A percentile compares a stretch with the other conserved stretches of the same genome.
These are phyloP conservation scores for Copidosoma floridanum DNA, from an alignment of 1,140 invertebrate genomes.

Conservation along the genomic window DNA sequence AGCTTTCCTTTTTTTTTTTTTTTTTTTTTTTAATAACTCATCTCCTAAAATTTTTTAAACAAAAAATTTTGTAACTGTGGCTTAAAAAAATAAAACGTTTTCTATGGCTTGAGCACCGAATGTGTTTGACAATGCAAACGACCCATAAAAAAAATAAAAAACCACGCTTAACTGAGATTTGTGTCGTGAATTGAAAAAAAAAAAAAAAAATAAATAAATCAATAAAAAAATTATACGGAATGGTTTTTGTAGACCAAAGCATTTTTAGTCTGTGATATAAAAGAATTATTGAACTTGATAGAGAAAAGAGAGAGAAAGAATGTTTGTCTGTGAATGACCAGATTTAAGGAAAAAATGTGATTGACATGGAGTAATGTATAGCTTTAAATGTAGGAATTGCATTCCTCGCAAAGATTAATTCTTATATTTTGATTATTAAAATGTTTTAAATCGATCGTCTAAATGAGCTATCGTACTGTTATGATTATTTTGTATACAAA, in stretches of 20 bases:
- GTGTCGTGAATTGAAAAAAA: conserved; percentile 12
- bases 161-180: conserved; percentile 5
- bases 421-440: conserved; percentile 17
- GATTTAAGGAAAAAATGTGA: conserved; percentile 27
- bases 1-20: too few relatives aligned
- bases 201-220: too few relatives aligned
- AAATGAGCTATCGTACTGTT: conserved; percentile 10
- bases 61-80: conserved; percentile 7
- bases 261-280: conserved; percentile 58
- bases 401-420: conserved; percentile 14
- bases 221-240: conserved; percentile 20
- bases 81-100: conserved; percentile 8
- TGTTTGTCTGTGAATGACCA: conserved; percentile 32
- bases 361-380: conserved; percentile 26
- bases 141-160: conserved; percentile 3
- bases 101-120: neutral
- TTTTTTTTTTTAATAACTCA: conserved; percentile 10
- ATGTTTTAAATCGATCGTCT: conserved; percentile 19
- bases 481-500: neutral
- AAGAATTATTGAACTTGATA: conserved; percentile 28
- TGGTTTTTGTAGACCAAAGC: conserved; percentile 55
- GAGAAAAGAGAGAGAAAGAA: conserved; percentile 29
- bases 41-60: conserved; percentile 15
- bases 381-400: conserved; percentile 22
- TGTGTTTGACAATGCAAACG: conserved; percentile 15